phyloP scores from a whole-genome alignment of 2,888 invertebrate species.

The Lissonota sp. region DNA sequence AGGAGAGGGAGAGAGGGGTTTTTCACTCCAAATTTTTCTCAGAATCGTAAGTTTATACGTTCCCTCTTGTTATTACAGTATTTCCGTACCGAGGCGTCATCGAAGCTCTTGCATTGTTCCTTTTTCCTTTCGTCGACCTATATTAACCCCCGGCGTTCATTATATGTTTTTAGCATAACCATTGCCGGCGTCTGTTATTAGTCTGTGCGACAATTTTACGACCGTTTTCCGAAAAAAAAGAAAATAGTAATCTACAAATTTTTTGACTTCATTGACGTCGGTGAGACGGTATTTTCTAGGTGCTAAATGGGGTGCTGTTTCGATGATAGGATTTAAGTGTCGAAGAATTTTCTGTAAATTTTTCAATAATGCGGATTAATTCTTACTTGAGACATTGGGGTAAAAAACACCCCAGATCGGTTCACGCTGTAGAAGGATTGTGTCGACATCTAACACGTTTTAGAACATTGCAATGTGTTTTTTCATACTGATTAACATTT shows the following conservation, averaged over 20 bases:
- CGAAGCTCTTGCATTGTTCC: background rate
- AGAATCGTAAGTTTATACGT: constrained; percentile 37
- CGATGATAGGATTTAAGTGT: background rate
- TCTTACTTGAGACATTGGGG: too few relatives aligned
- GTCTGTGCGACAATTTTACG: too few relatives aligned
- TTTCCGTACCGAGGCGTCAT: background rate
- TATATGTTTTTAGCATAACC: constrained; percentile 25
- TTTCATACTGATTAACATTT: too few relatives aligned
- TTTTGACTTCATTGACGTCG: too few relatives aligned
- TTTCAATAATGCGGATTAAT: constrained; percentile 20
- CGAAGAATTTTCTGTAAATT: background rate
- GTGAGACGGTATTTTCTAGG: too few relatives aligned
- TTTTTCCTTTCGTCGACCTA: constrained; percentile 41
- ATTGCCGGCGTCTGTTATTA: background rate
- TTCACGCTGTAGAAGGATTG: too few relatives aligned
- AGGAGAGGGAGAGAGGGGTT: background rate
- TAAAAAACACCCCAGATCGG: too few relatives aligned
- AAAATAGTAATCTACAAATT: too few relatives aligned
- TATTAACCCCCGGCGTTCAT: constrained; percentile 25
- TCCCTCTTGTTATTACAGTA: background rate
- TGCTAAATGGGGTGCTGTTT: too few relatives aligned
- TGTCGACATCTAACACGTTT: too few relatives aligned
- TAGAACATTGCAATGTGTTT: too few relatives aligned
- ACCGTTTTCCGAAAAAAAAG: too few relatives aligned
- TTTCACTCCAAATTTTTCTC: constrained; percentile 55